These are phyloP conservation scores for Lepus timidus DNA, from an alignment of 2,113 vertebrate genomes.

Conservation along the genomic window DNA sequence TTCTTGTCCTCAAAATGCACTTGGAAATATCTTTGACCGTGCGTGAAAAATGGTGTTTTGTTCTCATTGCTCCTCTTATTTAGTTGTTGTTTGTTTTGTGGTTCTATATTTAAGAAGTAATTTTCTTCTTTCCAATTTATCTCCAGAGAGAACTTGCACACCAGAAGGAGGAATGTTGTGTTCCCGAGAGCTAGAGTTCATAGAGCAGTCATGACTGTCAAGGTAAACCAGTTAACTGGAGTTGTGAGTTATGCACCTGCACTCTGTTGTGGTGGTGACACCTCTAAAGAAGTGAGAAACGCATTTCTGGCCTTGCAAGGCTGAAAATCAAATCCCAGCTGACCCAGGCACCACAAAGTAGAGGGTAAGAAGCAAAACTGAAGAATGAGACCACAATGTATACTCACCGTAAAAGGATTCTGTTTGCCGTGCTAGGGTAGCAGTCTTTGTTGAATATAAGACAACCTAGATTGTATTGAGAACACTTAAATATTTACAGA, in stretches of 20 bases:
- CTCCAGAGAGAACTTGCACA: constrained; percentile 19
- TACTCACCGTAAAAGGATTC: constrained; percentile 1
- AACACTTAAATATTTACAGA: constrained; percentile 52
- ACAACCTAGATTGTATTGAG: constrained; percentile 11
- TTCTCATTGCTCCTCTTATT: background rate
- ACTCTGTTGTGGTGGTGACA: background rate
- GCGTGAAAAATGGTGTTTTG: background rate
- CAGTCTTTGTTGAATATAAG: constrained; percentile 12
- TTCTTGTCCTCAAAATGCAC: constrained; percentile 19
- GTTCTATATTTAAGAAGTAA: constrained; percentile 42
- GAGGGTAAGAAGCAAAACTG: constrained; percentile 31
- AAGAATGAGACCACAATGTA: constrained; percentile 22
- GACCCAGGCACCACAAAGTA: constrained; percentile 14
- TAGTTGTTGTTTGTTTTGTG: constrained; percentile 28
- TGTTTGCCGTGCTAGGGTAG: background rate
- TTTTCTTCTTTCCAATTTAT: constrained; percentile 62
- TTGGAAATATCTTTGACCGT: constrained; percentile 37
- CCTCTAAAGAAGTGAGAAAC: background rate
- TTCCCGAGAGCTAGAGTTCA: background rate
- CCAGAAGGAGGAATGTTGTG: background rate
- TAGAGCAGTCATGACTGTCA: background rate
- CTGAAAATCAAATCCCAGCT: constrained; percentile 21
- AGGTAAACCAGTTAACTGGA: background rate
- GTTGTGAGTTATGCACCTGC: background rate
- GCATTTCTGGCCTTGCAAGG: background rate